Base-by-base conservation (phyloP, 2,797 vertebrate genomes). In the Odontamblyopus lacepedii region DNA sequence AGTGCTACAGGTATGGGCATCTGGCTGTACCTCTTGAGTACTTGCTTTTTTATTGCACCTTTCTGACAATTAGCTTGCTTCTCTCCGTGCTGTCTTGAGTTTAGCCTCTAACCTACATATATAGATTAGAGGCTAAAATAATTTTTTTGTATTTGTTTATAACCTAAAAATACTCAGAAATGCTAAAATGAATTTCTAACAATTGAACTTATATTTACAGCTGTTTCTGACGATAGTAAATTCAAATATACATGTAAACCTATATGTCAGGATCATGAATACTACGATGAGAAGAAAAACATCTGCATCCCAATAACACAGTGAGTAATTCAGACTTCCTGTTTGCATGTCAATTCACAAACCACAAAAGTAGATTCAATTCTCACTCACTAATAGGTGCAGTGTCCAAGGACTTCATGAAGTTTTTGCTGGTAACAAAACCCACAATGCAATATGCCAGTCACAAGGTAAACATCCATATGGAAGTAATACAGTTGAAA, bases 361-460 rank as follows among this genome's bases (percentile, higher is more conserved):
- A 66, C 23, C 23, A 63, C 53, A 51, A 41, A 67, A 27, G 60
- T 48, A 32, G n/a, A 16, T 29, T 9, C 29, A 55, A 67, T 3
- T 0, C 1, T 53, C 71, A 70, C 63, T 50, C 56, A 26, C 71
- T 27, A 78, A 83, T 84, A 93, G 91, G 56, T 92, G 89, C 80
- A 78, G 15, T 3, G 6, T 1, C 18, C 0, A 35, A 4, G 87
- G 84, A 30, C 60, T 87, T 18, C 1, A 0, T 32, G 73, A 76
- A 57, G 16, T 8, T 8, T 86, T 84, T 80, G 75, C 84, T 75
- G 92, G 90, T 44, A 93, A 92, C 77, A 79, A 29, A 72, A 93
- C 87, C 55, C 90, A 90, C 18, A 26, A 91, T 48, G 59, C 87
- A 32, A 51, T 63, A 77, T 92, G 91, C 70, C 19, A 11, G 2